Evolutionary conservation across 2,888 invertebrate species (phyloP).

Genomic region (Lepidonotus clava): DNA sequence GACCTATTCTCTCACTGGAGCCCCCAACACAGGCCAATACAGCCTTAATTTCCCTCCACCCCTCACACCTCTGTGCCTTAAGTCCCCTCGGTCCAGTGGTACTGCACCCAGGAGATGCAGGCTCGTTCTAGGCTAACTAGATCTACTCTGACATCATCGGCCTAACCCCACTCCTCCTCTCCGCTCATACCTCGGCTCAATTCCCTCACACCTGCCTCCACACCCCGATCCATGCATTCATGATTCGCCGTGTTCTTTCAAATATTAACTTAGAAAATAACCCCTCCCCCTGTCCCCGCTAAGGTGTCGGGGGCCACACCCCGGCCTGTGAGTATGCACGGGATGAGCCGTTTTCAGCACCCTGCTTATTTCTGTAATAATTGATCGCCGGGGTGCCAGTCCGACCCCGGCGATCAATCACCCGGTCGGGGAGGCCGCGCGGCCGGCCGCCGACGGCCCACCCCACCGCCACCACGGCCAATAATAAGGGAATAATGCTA

Average conservation of each 20-base stretch:
- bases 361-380: constrained; percentile 19
- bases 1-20: too few species aligned
- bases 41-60: too few species aligned
- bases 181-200: neutral
- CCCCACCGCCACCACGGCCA: neutral
- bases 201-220: neutral
- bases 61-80: too few species aligned
- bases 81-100: neutral
- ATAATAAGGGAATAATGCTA: neutral
- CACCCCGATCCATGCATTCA: neutral
- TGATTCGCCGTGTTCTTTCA: neutral
- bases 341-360: neutral
- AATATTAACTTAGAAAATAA: constrained; percentile 14
- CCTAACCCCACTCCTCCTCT: neutral
- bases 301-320: neutral
- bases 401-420: constrained; percentile 3
- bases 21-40: too few species aligned
- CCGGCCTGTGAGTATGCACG: neutral
- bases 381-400: neutral
- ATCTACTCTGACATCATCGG: constrained; percentile 17
- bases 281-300: neutral
- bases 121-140: neutral
- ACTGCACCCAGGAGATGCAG: neutral
- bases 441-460: neutral
- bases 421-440: neutral